Evolutionary conservation across 2,113 vertebrate species (phyloP).

Genomic region (Takifugu bimaculatus): DNA sequence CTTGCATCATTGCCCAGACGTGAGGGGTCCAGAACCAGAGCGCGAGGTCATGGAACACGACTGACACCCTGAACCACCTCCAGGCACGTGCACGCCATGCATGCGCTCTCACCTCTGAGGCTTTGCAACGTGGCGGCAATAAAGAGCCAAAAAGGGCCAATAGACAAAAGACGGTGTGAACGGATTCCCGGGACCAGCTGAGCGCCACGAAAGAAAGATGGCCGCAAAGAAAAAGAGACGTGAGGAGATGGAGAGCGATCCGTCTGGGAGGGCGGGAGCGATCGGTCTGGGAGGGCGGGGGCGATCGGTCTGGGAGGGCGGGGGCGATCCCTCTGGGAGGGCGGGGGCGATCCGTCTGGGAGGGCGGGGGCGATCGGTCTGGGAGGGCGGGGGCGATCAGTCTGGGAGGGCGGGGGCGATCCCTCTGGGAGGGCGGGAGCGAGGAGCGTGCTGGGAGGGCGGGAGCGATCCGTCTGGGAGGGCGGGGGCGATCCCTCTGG

Average conservation of each 20-base stretch:
- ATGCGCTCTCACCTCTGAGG: too few relatives aligned
- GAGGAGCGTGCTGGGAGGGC: constrained; percentile 15
- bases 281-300: neutral
- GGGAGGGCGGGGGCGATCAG: constrained; percentile 16
- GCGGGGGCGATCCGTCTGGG: constrained; percentile 1
- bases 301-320: neutral
- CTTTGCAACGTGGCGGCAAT: neutral
- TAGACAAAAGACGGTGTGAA: constrained; percentile 25
- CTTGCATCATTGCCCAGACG: too few relatives aligned
- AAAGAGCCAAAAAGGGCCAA: neutral
- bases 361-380: constrained; percentile 7
- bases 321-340: neutral
- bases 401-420: constrained; percentile 4
- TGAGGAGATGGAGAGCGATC: constrained; percentile 48
- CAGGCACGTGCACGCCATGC: too few relatives aligned
- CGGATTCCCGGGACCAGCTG: constrained; percentile 27
- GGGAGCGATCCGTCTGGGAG: constrained; percentile 39
- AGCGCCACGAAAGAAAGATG: constrained; percentile 16
- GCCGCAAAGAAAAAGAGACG: constrained; percentile 19
- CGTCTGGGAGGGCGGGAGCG: constrained; percentile 2
- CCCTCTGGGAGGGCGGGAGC: constrained; percentile 31
- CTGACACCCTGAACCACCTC: too few relatives aligned
- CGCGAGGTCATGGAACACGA: too few relatives aligned
- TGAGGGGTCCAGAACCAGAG: too few relatives aligned
- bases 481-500: neutral